phyloP scores from a whole-genome alignment of 2,888 invertebrate species.

The Machimus rusticus region DNA sequence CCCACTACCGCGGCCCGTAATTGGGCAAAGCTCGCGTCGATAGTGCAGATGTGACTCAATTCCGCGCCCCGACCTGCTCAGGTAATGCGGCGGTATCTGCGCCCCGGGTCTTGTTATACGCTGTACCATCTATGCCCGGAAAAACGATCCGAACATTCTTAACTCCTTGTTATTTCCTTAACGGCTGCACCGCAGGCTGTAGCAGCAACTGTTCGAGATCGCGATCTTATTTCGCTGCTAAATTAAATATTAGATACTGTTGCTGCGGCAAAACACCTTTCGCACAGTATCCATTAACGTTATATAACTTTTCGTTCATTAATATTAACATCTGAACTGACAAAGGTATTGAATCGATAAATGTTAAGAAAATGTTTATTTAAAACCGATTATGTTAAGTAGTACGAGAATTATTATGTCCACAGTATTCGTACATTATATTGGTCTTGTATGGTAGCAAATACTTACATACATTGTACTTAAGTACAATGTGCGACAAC shows the following conservation, averaged over 20 bases:
- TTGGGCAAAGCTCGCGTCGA: neutral
- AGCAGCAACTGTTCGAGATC: neutral
- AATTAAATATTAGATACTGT: neutral
- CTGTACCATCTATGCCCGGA: neutral
- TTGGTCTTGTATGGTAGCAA: too few species aligned
- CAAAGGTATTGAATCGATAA: too few species aligned
- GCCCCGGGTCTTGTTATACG: neutral
- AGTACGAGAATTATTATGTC: too few species aligned
- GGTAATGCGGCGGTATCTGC: neutral
- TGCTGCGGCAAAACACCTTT: neutral
- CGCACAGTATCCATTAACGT: too few species aligned
- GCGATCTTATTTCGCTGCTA: neutral
- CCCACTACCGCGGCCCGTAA: constrained; percentile 9
- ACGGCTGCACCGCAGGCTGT: neutral
- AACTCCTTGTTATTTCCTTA: constrained; percentile 29
- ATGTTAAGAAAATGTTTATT: too few species aligned
- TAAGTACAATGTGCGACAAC: too few species aligned
- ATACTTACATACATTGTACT: too few species aligned
- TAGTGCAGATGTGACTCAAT: constrained; percentile 20
- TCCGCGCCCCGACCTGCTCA: neutral
- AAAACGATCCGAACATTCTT: neutral
- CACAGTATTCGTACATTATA: too few species aligned
- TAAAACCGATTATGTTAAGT: too few species aligned
- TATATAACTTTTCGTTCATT: too few species aligned
- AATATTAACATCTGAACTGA: too few species aligned